A percentile compares a stretch with the other conserved stretches of the same genome.
Conservation (phyloP, 1,140 invertebrate species). For the Pseudomyrmex dendroicus region DNA sequence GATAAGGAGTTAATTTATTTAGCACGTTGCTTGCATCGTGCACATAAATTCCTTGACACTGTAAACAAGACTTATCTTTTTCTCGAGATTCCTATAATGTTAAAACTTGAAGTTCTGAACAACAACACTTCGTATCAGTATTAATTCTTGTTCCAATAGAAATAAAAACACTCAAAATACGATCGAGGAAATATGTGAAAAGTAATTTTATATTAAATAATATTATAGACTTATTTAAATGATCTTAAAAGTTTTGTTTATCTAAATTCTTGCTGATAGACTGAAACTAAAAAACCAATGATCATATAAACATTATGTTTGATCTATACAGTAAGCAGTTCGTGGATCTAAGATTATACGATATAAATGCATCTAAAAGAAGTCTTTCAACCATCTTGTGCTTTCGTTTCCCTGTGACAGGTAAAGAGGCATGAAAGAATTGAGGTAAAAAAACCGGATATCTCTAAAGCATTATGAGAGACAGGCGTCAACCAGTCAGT, state of each 20-base stretch:
- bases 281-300: constrained; percentile 4
- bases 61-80: background rate
- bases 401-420: constrained; percentile 1
- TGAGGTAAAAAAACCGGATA: constrained; percentile 27
- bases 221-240: background rate
- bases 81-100: background rate
- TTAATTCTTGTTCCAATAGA: background rate
- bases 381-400: constrained; percentile 36
- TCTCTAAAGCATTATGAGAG: constrained; percentile 13
- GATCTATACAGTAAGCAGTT: constrained; percentile 1
- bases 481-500: constrained; percentile 13
- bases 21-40: constrained; percentile 39
- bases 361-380: constrained; percentile 18
- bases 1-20: constrained; percentile 58
- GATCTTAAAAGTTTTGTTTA: background rate
- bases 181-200: too few species aligned
- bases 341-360: constrained; percentile 16
- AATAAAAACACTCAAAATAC: too few species aligned
- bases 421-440: background rate
- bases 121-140: background rate
- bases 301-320: constrained; percentile 36
- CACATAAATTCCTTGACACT: constrained; percentile 43
- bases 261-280: constrained; percentile 31
- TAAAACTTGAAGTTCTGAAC: background rate
- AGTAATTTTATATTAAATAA: too few species aligned